Conservation (phyloP, 2,888 invertebrate genomes). For the Urechis unicinctus region DNA sequence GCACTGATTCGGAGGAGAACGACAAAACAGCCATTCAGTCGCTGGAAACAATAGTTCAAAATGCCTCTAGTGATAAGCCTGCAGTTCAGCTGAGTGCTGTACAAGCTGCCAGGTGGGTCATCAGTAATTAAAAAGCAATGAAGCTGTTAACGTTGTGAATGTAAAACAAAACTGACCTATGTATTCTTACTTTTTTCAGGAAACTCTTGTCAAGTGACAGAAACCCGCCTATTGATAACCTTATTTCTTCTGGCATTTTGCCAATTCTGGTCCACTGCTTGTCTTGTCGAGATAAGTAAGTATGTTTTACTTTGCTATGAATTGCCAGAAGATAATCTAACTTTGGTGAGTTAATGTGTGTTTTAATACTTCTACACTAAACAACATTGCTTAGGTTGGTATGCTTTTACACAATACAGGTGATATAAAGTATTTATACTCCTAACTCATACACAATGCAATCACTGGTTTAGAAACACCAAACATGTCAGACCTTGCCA, state of each 20-base stretch:
- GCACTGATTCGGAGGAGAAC: constrained; percentile 58
- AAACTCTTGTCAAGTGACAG: constrained; percentile 94
- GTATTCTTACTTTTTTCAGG: constrained; percentile 49
- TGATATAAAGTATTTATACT: too few relatives aligned
- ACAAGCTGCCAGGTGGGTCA: constrained; percentile 67
- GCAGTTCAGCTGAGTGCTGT: constrained; percentile 82
- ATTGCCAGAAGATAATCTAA: too few relatives aligned
- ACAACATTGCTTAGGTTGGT: too few relatives aligned
- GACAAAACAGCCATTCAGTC: constrained; percentile 45
- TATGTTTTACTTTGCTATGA: constrained; percentile 11
- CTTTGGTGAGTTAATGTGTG: too few relatives aligned
- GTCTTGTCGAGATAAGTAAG: constrained; percentile 70
- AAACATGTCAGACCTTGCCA: too few relatives aligned
- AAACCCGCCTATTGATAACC: constrained; percentile 95
- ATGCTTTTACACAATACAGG: too few relatives aligned
- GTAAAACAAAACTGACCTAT: not conserved
- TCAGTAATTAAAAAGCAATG: not conserved
- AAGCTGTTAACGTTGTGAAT: not conserved
- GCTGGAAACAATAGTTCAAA: constrained; percentile 75
- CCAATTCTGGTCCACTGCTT: constrained; percentile 89
- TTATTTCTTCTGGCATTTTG: constrained; percentile 88
- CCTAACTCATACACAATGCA: too few relatives aligned
- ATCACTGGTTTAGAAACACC: too few relatives aligned
- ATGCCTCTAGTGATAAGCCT: constrained; percentile 73
- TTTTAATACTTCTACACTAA: too few relatives aligned